Evolutionary conservation across 2,797 vertebrate species (phyloP).

Genomic region (Chelonia mydas): DNA sequence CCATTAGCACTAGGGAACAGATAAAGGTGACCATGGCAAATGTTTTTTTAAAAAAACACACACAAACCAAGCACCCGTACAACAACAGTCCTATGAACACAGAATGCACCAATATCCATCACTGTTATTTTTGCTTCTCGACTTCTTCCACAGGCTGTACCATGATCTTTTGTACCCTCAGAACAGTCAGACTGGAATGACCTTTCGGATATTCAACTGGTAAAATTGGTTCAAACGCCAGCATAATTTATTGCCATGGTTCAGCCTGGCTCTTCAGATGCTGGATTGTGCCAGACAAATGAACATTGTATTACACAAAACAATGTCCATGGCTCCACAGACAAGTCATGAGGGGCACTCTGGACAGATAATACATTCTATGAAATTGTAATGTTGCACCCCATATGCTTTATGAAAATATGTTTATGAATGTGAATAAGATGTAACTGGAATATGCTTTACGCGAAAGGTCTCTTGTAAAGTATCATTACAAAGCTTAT

Average conservation of each 20-base stretch:
- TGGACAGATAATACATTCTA: neutral
- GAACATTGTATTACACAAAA: neutral
- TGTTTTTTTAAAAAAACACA: neutral
- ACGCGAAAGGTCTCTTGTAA: too few relatives aligned
- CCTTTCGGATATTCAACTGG: neutral
- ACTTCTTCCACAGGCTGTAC: neutral
- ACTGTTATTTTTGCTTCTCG: neutral
- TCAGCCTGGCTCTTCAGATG: neutral
- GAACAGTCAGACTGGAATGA: neutral
- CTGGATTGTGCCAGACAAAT: neutral
- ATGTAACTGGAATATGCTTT: too few relatives aligned
- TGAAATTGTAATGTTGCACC: neutral
- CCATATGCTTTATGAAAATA: too few relatives aligned
- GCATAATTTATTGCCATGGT: neutral
- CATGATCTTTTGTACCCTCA: neutral
- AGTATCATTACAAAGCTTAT: too few relatives aligned
- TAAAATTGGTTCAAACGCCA: neutral
- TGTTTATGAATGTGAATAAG: too few relatives aligned
- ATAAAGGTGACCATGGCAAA: slow-evolving; percentile 29
- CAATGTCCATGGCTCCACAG: rapidly evolving
- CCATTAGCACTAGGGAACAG: slow-evolving; percentile 55
- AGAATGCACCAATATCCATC: neutral
- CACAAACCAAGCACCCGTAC: neutral
- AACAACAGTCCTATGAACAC: neutral
- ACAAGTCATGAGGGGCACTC: neutral